Evolutionary conservation across 2,888 invertebrate genomes (phyloP).

Genomic region (Yponomeuta cagnagella): DNA sequence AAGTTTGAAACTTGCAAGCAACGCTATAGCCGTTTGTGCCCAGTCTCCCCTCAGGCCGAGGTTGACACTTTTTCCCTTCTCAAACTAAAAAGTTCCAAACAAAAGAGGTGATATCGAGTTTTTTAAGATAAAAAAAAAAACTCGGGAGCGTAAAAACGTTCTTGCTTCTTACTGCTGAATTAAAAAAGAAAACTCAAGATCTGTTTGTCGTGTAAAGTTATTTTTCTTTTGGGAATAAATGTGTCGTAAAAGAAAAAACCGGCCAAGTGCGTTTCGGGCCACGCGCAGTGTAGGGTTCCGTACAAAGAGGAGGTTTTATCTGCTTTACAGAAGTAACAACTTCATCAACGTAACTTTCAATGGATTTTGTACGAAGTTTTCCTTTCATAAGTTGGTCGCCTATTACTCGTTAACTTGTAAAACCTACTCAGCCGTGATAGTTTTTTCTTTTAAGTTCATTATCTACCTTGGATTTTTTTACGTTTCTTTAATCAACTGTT

Average conservation of each 20-base stretch:
- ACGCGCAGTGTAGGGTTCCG: too few species aligned
- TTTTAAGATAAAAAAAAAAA: conserved; percentile 11
- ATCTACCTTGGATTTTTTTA: too few species aligned
- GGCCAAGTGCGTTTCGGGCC: too few species aligned
- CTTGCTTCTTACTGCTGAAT: neutral
- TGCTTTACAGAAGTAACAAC: too few species aligned
- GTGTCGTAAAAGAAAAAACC: neutral
- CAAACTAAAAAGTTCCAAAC: conserved; percentile 2
- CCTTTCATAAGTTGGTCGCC: too few species aligned
- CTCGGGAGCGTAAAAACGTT: conserved; percentile 3
- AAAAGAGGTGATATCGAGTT: conserved; percentile 13
- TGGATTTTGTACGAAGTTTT: too few species aligned
- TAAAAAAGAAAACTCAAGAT: neutral
- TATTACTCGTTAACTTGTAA: too few species aligned
- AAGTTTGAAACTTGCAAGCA: neutral
- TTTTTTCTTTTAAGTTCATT: too few species aligned
- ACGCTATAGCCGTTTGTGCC: neutral
- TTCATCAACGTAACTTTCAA: too few species aligned
- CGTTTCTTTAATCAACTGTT: too few species aligned
- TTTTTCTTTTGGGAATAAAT: neutral
- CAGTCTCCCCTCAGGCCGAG: neutral
- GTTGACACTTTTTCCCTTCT: conserved; percentile 3
- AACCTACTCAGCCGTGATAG: too few species aligned
- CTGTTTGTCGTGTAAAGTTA: neutral
- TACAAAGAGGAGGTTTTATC: too few species aligned